Percentiles rank a stretch among this genome's conserved stretches.
Evolutionary conservation across 2,797 vertebrate species (phyloP).

Genomic region (Galagoides demidoff): DNA sequence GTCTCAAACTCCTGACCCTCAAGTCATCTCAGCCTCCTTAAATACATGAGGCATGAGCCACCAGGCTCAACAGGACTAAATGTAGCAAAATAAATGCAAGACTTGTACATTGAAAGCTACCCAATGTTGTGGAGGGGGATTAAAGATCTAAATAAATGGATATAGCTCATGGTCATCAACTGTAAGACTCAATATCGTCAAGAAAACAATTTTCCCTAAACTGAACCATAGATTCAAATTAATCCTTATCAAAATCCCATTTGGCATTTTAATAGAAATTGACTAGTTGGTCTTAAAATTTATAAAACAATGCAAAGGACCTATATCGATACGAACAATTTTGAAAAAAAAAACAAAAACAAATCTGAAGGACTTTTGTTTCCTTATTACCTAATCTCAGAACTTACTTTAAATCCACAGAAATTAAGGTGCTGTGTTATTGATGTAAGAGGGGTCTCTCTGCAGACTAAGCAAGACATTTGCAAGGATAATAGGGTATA

Average conservation of each 20-base stretch:
- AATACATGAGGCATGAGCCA: neutral
- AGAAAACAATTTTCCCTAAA: neutral
- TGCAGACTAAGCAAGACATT: neutral
- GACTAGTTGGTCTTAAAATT: neutral
- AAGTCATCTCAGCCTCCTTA: neutral
- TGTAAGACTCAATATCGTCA: neutral
- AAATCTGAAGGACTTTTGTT: neutral
- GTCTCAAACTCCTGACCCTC: neutral
- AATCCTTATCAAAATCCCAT: conserved; percentile 18
- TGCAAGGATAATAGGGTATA: neutral
- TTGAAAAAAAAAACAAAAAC: neutral
- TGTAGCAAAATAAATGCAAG: neutral
- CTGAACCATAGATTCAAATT: neutral
- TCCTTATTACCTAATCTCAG: neutral
- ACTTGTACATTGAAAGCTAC: neutral
- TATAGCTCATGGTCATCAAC: neutral
- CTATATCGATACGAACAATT: neutral
- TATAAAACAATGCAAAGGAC: neutral
- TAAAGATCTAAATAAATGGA: neutral
- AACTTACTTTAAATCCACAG: conserved; percentile 7
- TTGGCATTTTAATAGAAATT: neutral
- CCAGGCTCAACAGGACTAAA: neutral
- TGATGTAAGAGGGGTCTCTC: neutral
- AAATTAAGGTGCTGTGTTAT: neutral
- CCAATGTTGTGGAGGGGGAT: neutral